Evolutionary conservation across 2,113 vertebrate genomes (phyloP).

Genomic region (Parotia lawesii): DNA sequence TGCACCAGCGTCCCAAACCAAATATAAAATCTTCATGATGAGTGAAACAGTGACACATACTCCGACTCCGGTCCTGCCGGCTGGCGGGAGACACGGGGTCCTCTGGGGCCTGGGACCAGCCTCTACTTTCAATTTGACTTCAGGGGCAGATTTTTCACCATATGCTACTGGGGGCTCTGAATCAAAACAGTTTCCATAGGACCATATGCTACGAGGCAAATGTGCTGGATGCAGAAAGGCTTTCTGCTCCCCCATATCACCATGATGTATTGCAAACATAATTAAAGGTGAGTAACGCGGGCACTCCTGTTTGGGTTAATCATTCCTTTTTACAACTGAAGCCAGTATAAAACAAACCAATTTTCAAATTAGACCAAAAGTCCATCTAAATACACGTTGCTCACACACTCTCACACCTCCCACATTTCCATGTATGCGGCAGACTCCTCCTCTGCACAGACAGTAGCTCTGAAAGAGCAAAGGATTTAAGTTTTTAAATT

Average conservation of each 20-base stretch:
- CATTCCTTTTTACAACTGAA: conserved; percentile 73
- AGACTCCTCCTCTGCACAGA: not conserved
- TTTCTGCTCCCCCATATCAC: conserved; percentile 73
- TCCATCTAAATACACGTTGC: conserved; percentile 50
- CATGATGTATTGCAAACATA: conserved; percentile 82
- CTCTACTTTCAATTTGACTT: conserved; percentile 78
- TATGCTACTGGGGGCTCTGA: conserved; percentile 77
- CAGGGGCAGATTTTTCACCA: conserved; percentile 69
- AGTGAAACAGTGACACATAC: conserved; percentile 78
- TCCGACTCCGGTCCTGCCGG: conserved; percentile 46
- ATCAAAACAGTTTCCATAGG: conserved; percentile 74
- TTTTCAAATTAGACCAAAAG: conserved; percentile 70
- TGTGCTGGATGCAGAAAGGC: conserved; percentile 66
- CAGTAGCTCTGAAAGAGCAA: not conserved
- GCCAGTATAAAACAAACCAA: conserved; percentile 58
- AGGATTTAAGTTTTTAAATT: not conserved
- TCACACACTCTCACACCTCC: not conserved
- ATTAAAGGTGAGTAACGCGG: conserved; percentile 77
- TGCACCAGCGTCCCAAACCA: conserved; percentile 75
- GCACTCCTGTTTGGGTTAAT: conserved; percentile 75
- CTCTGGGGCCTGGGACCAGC: conserved; percentile 68
- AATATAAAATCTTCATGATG: conserved; percentile 80
- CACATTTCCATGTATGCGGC: not conserved
- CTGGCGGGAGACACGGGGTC: conserved; percentile 56
- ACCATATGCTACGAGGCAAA: conserved; percentile 77